phyloP scores from a whole-genome alignment of 2,888 invertebrate species.

The Elegia similella region DNA sequence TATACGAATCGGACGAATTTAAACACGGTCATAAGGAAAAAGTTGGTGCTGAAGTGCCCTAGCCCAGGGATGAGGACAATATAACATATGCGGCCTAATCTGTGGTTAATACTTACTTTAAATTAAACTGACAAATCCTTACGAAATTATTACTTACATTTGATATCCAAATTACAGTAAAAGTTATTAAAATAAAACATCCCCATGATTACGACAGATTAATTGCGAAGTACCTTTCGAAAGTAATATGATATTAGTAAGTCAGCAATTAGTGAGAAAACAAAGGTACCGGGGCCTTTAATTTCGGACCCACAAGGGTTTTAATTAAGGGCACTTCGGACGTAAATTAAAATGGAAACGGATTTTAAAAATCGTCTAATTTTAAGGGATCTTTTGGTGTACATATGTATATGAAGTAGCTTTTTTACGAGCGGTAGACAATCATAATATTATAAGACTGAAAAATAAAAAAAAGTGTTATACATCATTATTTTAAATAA shows the following conservation, averaged over 20 bases:
- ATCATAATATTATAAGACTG: too few relatives aligned
- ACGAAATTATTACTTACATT: too few relatives aligned
- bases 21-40: too few relatives aligned
- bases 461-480: too few relatives aligned
- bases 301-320: conserved; percentile 38
- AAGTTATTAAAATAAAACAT: not conserved
- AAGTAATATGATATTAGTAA: conserved; percentile 33
- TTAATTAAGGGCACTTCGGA: conserved; percentile 40
- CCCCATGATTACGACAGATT: not conserved
- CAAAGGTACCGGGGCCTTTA: conserved; percentile 35
- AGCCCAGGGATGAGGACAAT: too few relatives aligned
- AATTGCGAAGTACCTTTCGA: conserved; percentile 10
- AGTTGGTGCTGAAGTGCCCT: too few relatives aligned
- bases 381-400: not conserved
- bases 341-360: conserved; percentile 25
- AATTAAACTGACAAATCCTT: too few relatives aligned
- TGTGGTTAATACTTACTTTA: too few relatives aligned
- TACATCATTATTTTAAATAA: too few relatives aligned
- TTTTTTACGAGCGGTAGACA: not conserved
- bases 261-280: conserved; percentile 49
- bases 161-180: too few relatives aligned
- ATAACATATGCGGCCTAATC: too few relatives aligned
- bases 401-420: not conserved
- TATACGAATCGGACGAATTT: too few relatives aligned
- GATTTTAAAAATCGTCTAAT: conserved; percentile 19